Percentiles rank a stretch among this genome's conserved stretches.
phyloP scores from a whole-genome alignment of 2,113 vertebrate species.

The Cynoglossus semilaevis region DNA sequence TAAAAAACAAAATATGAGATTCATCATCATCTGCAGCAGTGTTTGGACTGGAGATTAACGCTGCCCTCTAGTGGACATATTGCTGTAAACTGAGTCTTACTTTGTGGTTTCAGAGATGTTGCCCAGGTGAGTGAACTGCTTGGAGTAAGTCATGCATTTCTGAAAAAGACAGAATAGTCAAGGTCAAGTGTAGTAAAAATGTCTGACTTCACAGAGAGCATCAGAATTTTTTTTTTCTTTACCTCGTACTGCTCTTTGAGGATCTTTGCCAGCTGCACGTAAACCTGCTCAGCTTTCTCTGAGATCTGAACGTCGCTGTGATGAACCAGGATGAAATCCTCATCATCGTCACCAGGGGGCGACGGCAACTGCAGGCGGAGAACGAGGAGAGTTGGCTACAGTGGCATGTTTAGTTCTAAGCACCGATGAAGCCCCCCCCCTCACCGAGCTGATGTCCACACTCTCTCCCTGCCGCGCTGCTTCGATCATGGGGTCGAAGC shows the following conservation, averaged over 20 bases:
- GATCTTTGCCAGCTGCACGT: constrained; percentile 84
- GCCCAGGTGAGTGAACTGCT: constrained; percentile 94
- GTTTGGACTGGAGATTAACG: too few species aligned
- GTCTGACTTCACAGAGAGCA: not conserved
- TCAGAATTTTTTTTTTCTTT: not conserved
- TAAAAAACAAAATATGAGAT: too few species aligned
- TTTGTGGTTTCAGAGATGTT: constrained; percentile 88
- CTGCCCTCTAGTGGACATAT: too few species aligned
- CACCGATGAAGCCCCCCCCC: not conserved
- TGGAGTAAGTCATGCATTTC: constrained; percentile 92
- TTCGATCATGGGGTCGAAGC: constrained; percentile 82
- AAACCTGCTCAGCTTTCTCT: constrained; percentile 87
- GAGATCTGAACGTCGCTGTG: constrained; percentile 87
- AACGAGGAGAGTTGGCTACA: not conserved
- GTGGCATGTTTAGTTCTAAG: not conserved
- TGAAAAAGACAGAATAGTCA: constrained; percentile 53
- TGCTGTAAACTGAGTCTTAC: constrained; percentile 74
- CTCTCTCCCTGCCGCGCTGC: constrained; percentile 76
- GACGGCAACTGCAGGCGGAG: constrained; percentile 82
- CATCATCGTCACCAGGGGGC: constrained; percentile 87
- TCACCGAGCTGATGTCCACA: constrained; percentile 83
- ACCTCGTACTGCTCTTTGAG: constrained; percentile 91
- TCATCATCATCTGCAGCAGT: too few species aligned
- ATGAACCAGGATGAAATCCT: constrained; percentile 92
- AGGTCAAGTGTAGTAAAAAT: not conserved